Conservation (phyloP, 2,797 vertebrate species). For the Triplophysa bombifrons region DNA sequence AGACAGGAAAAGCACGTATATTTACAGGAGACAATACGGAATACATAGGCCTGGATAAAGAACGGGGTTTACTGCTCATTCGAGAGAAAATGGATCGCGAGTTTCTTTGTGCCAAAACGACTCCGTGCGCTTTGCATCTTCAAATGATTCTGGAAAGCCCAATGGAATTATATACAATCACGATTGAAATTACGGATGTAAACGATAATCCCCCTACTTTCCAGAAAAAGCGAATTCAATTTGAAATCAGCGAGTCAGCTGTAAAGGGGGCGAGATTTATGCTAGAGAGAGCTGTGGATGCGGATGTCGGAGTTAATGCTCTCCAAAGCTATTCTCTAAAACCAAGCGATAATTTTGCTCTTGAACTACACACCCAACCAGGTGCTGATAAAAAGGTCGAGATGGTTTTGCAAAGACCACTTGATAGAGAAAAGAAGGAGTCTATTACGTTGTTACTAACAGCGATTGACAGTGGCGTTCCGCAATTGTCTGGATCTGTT, state of each 20-base stretch:
- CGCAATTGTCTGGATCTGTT: constrained; percentile 33
- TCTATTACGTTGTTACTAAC: constrained; percentile 16
- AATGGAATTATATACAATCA: constrained; percentile 45
- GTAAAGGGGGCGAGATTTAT: constrained; percentile 39
- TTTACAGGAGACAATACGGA: constrained; percentile 39
- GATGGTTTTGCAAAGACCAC: constrained; percentile 37
- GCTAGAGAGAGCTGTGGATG: constrained; percentile 34
- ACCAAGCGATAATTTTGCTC: constrained; percentile 43
- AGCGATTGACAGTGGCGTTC: constrained; percentile 19
- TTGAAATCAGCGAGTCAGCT: constrained; percentile 46
- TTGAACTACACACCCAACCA: constrained; percentile 9
- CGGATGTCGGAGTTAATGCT: constrained; percentile 36
- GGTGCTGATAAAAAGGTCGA: constrained; percentile 1
- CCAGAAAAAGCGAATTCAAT: constrained; percentile 5
- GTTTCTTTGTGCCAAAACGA: constrained; percentile 49
- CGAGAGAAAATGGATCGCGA: constrained; percentile 56
- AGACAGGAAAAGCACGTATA: constrained; percentile 46
- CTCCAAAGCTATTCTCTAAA: constrained; percentile 53
- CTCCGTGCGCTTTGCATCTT: constrained; percentile 47
- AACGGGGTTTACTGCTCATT: constrained; percentile 33
- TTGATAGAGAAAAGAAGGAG: constrained; percentile 47
- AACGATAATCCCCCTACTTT: constrained; percentile 57
- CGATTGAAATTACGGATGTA: constrained; percentile 53
- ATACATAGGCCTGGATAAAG: constrained; percentile 47
- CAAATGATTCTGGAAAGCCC: constrained; percentile 53